Base-by-base conservation (phyloP, 2,888 invertebrate species). In the Diaprepes abbreviatus region DNA sequence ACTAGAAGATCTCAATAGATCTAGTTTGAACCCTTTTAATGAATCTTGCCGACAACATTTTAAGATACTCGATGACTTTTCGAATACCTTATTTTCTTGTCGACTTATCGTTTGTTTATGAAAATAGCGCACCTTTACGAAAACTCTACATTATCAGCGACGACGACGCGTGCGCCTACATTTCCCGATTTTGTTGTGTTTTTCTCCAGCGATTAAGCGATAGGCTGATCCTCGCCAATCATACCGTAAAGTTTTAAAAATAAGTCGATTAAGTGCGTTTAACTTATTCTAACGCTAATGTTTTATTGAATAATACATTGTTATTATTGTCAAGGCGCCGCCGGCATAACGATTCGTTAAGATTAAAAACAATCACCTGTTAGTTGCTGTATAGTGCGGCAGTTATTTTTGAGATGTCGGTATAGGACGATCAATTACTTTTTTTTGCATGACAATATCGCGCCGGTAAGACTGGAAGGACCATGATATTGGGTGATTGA, bases 171-270 rank as follows among this genome's bases (percentile, higher is more conserved):
- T 58, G 68, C 63, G 68, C 12, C 3, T 19, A 21, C 19, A 36
- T 68, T 63, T 60, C 31, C 36, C 52, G 50, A 35, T 31, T 45
- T 65, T 40, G 50, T 65, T 40, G 58, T 58, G 64, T 70, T 65
- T 70, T 70, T 65, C 60, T 65, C 54, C 12, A 17, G 45, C 57
- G 40, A 57, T 70, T 48, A 55, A 38, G 59, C 66, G 57, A 66
- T 64, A 52, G 40, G 59, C 40, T 12, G 59, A 66, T 52, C 59
- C 58, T 58, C 19, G 52, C 66, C 66, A 58, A 59, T 59, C 38
- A 31, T 40, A 52, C 43, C 31, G 52, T 6, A 52, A 38, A 7
- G 7, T 66, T 66, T 24, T 36, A 12, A 58, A 58, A 66, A 48
- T 66, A 31, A 66, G 10, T 17, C 24, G 21, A 58, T 55, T 64